A percentile compares a stretch with the other conserved stretches of the same genome.
Evolutionary conservation across 1,140 invertebrate genomes (phyloP).

Genomic region (Chironomus striatipennis): DNA sequence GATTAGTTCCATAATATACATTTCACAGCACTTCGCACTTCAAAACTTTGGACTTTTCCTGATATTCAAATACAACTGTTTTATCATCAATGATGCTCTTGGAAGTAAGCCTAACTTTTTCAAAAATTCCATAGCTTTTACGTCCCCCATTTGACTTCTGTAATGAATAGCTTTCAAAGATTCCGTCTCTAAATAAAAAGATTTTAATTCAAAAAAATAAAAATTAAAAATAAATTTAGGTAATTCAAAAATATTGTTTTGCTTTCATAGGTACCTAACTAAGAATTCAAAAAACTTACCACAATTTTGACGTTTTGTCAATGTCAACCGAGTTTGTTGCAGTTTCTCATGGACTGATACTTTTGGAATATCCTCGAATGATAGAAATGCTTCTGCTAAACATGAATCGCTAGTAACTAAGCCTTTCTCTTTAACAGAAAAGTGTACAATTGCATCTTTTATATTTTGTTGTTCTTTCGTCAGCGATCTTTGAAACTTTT

Average conservation of each 20-base stretch:
- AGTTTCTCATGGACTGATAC: conserved; percentile 41
- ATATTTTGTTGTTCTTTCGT: conserved; percentile 58
- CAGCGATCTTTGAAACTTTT: conserved; percentile 74
- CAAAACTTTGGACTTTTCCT: too few relatives aligned
- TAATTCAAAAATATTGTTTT: too few relatives aligned
- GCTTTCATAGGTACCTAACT: too few relatives aligned
- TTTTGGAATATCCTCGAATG: conserved; percentile 57
- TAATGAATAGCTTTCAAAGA: neutral
- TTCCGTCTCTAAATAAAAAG: neutral
- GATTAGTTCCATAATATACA: too few relatives aligned
- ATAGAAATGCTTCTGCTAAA: conserved; percentile 78
- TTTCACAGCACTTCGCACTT: too few relatives aligned
- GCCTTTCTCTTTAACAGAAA: conserved; percentile 88
- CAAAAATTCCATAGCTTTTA: neutral
- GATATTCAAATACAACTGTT: too few relatives aligned
- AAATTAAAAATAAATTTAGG: neutral
- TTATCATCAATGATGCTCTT: too few relatives aligned
- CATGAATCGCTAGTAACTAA: conserved; percentile 80
- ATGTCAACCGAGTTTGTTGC: conserved; percentile 62
- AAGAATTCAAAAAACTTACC: conserved; percentile 42
- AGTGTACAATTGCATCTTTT: conserved; percentile 63
- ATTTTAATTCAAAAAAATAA: too few relatives aligned
- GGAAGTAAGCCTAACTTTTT: neutral
- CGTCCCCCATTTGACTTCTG: neutral
- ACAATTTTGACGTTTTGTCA: conserved; percentile 60